Percentiles rank a stretch among this genome's conserved stretches.
These are phyloP conservation scores for Bergia sp. DNA, from an alignment of 92 coral and sea anemone species.

Conservation along the genomic window DNA sequence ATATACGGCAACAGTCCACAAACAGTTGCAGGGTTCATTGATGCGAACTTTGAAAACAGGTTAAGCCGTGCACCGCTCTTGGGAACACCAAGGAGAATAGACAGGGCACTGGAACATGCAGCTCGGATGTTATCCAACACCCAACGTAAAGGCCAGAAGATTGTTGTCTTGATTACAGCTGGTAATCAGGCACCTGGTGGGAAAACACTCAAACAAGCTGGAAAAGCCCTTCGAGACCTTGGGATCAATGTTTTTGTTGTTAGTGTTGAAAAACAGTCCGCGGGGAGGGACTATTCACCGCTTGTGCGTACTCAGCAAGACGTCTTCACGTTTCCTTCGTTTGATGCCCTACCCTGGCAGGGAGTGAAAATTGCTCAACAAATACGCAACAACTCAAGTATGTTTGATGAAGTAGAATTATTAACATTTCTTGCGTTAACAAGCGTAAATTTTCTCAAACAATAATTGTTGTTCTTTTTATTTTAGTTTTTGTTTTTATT, in stretches of 20 bases:
- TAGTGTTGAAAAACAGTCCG: slow-evolving; percentile 45
- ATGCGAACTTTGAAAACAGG: slow-evolving; percentile 13
- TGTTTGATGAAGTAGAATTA: background rate
- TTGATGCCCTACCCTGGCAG: slow-evolving; percentile 32
- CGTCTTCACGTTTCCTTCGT: slow-evolving; percentile 12
- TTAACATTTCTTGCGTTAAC: background rate
- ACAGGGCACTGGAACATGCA: slow-evolving; percentile 52
- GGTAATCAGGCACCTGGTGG: slow-evolving; percentile 56
- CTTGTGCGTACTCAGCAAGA: slow-evolving; percentile 24
- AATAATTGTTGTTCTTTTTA: too few relatives aligned
- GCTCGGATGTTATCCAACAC: slow-evolving; percentile 48
- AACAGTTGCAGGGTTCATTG: slow-evolving; percentile 34
- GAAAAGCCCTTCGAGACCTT: slow-evolving; percentile 37
- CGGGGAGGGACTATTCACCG: slow-evolving; percentile 1
- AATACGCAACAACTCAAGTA: slow-evolving; percentile 42
- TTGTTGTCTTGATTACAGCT: slow-evolving; percentile 56
- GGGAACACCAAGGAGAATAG: slow-evolving; percentile 55
- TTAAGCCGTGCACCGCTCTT: slow-evolving; percentile 48
- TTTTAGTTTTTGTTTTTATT: background rate
- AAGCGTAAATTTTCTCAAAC: background rate
- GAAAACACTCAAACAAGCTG: slow-evolving; percentile 28
- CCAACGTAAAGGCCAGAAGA: slow-evolving; percentile 53
- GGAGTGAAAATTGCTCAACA: slow-evolving; percentile 20
- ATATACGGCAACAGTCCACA: slow-evolving; percentile 36
- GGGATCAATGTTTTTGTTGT: slow-evolving; percentile 55